These are phyloP conservation scores for Drosophila sucinea DNA, from an alignment of 1,140 invertebrate genomes.

Conservation along the genomic window DNA sequence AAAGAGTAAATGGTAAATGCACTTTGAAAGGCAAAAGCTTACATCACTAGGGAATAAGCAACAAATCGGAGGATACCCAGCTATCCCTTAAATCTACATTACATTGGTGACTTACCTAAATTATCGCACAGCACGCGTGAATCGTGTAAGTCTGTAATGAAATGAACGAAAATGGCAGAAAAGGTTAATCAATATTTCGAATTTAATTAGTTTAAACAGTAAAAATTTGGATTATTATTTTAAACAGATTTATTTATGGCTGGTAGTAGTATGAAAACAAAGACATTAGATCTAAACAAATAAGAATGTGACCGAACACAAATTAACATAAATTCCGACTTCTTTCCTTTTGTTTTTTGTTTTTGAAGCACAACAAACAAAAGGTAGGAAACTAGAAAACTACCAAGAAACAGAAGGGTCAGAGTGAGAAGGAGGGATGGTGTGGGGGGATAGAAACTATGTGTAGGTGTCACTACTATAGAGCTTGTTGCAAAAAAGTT, in stretches of 20 bases:
- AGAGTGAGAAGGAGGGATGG: too few relatives aligned
- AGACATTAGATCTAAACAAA: not conserved
- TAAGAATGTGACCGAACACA: conserved; percentile 32
- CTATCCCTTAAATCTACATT: not conserved
- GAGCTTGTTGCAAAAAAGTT: conserved; percentile 71
- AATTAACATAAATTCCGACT: conserved; percentile 77
- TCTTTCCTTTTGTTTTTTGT: conserved; percentile 10
- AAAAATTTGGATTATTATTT: not conserved
- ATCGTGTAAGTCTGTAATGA: not conserved
- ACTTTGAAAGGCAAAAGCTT: conserved; percentile 48
- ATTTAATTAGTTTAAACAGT: not conserved
- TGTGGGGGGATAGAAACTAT: conserved; percentile 3
- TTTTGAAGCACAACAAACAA: conserved; percentile 23
- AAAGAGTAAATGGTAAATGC: conserved; percentile 30
- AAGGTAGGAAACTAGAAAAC: conserved; percentile 27
- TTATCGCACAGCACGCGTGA: conserved; percentile 1
- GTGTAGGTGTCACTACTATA: conserved; percentile 27
- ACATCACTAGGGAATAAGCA: conserved; percentile 27
- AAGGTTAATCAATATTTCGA: not conserved
- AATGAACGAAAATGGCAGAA: not conserved
- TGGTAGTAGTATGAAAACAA: not conserved
- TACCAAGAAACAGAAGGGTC: too few relatives aligned
- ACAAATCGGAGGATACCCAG: not conserved
- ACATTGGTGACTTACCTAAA: not conserved
- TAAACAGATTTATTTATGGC: not conserved